Evolutionary conservation across 2,888 invertebrate species (phyloP).

Genomic region (Cristatella mucedo): DNA sequence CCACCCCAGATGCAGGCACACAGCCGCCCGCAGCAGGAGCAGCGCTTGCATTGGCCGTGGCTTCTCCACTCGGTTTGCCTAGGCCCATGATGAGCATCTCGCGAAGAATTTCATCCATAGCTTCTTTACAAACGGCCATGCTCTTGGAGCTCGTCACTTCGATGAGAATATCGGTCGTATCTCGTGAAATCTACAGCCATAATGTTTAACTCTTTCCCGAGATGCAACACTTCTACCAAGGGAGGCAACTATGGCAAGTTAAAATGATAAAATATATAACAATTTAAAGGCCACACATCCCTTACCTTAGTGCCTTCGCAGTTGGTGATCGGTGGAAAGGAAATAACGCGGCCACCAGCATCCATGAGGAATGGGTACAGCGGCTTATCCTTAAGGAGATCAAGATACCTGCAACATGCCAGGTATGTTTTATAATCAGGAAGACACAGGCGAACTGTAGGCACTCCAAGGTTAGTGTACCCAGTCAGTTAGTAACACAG

Average conservation of each 20-base stretch:
- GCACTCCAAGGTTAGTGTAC: background rate
- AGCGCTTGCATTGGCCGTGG: slow-evolving; percentile 18
- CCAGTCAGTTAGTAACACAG: background rate
- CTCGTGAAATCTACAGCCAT: slow-evolving; percentile 48
- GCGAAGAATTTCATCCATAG: slow-evolving; percentile 51
- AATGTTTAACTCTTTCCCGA: no score
- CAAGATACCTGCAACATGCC: slow-evolving; percentile 46
- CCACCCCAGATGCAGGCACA: no score
- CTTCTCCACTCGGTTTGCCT: slow-evolving; percentile 14
- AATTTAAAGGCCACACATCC: no score
- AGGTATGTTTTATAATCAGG: background rate
- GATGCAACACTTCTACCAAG: no score
- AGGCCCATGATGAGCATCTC: slow-evolving; percentile 44
- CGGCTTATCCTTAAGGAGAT: slow-evolving; percentile 57
- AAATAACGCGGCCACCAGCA: slow-evolving; percentile 50
- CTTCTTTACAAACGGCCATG: slow-evolving; percentile 49
- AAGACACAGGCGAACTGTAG: background rate
- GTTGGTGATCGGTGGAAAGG: slow-evolving; percentile 73
- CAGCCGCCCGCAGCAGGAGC: slow-evolving; percentile 9
- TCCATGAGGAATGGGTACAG: slow-evolving; percentile 58
- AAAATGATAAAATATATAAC: no score
- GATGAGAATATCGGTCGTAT: slow-evolving; percentile 51
- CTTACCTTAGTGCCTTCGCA: slow-evolving; percentile 59
- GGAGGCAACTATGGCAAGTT: no score
- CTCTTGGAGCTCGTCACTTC: slow-evolving; percentile 60